Evolutionary conservation across 2,113 vertebrate genomes (phyloP).

Genomic region (Pangasianodon hypophthalmus): DNA sequence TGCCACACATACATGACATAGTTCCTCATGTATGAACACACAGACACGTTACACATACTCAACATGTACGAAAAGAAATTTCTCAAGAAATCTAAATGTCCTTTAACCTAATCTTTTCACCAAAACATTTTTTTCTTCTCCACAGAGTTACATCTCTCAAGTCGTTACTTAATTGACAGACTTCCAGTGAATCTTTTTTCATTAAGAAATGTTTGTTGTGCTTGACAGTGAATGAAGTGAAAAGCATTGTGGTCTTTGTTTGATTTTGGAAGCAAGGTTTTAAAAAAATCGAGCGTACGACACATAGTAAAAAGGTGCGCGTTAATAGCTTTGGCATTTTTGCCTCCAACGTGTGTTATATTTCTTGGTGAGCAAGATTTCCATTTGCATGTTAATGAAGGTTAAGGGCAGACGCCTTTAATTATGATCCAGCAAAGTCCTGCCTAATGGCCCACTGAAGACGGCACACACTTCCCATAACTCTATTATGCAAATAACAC

Average conservation of each 20-base stretch:
- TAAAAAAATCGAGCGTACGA: slow-evolving; percentile 64
- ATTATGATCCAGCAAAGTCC: slow-evolving; percentile 88
- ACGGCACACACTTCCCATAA: slow-evolving; percentile 84
- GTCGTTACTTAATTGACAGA: neutral
- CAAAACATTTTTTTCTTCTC: neutral
- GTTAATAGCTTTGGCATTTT: slow-evolving; percentile 80
- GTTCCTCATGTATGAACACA: neutral
- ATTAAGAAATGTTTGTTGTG: neutral
- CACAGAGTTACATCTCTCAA: neutral
- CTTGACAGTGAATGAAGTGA: neutral
- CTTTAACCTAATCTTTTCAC: no score
- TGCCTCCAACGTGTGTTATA: slow-evolving; percentile 76
- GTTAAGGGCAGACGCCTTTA: slow-evolving; percentile 94
- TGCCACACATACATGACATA: neutral
- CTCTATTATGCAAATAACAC: slow-evolving; percentile 93
- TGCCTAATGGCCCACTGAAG: slow-evolving; percentile 87
- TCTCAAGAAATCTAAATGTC: neutral
- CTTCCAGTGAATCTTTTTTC: neutral
- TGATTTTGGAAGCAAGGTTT: slow-evolving; percentile 49
- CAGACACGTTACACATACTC: neutral
- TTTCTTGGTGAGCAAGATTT: slow-evolving; percentile 79
- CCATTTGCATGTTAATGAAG: slow-evolving; percentile 96
- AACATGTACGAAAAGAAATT: neutral
- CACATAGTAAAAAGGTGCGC: slow-evolving; percentile 68
- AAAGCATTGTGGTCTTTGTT: neutral